These are phyloP conservation scores for Morinoia aosen DNA, from an alignment of 2,888 invertebrate genomes.

Conservation along the genomic window DNA sequence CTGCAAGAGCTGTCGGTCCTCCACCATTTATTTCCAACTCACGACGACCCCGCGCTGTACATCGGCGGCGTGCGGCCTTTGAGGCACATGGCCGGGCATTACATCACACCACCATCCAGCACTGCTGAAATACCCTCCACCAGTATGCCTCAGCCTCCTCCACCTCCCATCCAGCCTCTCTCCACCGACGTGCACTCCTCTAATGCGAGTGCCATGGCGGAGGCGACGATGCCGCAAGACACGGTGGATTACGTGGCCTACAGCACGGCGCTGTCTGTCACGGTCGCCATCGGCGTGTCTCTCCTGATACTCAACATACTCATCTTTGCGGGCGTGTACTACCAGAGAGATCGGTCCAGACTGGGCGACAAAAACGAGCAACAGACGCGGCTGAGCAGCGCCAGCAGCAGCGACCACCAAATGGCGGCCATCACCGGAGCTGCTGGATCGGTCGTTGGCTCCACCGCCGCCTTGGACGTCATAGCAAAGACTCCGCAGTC, in stretches of 20 bases:
- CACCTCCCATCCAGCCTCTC: constrained; percentile 38
- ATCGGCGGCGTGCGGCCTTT: constrained; percentile 83
- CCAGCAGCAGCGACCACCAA: constrained; percentile 63
- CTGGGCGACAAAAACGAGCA: constrained; percentile 61
- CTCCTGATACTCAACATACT: constrained; percentile 90
- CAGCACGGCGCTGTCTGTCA: constrained; percentile 90
- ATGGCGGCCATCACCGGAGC: constrained; percentile 58
- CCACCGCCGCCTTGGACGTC: constrained; percentile 58
- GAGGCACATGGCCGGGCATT: constrained; percentile 66
- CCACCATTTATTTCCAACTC: constrained; percentile 90
- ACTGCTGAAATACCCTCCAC: constrained; percentile 55
- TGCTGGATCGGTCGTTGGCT: constrained; percentile 57
- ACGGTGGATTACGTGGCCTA: constrained; percentile 75
- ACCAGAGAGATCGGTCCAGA: constrained; percentile 62
- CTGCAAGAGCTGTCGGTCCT: constrained; percentile 65
- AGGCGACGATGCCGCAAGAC: constrained; percentile 61
- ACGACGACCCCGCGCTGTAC: constrained; percentile 89
- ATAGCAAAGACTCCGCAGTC: constrained; percentile 58
- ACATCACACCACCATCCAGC: constrained; percentile 63
- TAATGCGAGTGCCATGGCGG: constrained; percentile 58
- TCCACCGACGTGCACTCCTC: constrained; percentile 47
- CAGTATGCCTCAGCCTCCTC: constrained; percentile 24
- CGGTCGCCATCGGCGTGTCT: constrained; percentile 96
- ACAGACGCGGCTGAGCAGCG: constrained; percentile 62
- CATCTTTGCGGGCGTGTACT: constrained; percentile 92